phyloP scores from a whole-genome alignment of 2,113 vertebrate genomes.

The Rhinoptilus africanus region DNA sequence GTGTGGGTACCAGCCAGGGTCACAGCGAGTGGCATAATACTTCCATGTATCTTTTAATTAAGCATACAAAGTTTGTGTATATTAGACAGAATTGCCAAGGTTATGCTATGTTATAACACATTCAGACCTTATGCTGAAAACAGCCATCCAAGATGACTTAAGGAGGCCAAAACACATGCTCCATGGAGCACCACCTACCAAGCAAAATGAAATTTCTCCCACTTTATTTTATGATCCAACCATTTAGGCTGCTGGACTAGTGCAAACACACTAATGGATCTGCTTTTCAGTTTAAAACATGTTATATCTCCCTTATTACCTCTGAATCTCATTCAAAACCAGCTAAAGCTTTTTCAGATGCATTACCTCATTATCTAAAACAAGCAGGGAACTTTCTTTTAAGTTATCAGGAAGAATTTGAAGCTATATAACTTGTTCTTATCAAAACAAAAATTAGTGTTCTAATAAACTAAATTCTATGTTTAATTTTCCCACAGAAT shows the following conservation, averaged over 20 bases:
- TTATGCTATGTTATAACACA: neutral
- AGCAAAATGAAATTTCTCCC: neutral
- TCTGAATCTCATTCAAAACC: neutral
- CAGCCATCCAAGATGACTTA: neutral
- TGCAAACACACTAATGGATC: neutral
- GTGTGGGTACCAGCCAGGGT: slow-evolving; percentile 82
- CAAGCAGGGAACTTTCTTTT: neutral
- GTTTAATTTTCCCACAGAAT: neutral
- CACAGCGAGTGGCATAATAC: slow-evolving; percentile 82
- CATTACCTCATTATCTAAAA: neutral
- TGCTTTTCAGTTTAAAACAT: neutral
- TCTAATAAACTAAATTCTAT: neutral
- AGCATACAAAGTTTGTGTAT: neutral
- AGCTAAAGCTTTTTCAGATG: neutral
- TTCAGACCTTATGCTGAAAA: neutral
- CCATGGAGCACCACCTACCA: neutral
- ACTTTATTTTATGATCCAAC: neutral
- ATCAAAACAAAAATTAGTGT: neutral
- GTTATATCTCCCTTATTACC: neutral
- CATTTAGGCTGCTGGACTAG: neutral
- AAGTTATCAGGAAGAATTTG: neutral
- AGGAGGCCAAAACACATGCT: neutral
- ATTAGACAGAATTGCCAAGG: neutral
- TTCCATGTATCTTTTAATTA: slow-evolving; percentile 83
- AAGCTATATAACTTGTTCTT: neutral